Evolutionary conservation across 1,140 invertebrate genomes (phyloP).

Genomic region (Lucilia cuprina): DNA sequence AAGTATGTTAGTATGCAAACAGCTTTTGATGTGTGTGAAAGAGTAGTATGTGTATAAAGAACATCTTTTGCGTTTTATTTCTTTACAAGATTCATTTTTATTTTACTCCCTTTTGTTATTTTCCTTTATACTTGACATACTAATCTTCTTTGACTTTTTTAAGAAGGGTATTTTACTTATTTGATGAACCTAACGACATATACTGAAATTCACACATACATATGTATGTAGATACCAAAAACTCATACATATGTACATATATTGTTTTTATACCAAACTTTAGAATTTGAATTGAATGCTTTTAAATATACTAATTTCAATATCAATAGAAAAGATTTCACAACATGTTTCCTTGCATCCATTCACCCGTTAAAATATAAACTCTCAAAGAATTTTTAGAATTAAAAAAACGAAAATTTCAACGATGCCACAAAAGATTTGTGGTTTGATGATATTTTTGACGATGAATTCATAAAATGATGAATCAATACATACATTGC

Average conservation of each 20-base stretch:
- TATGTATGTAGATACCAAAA: neutral
- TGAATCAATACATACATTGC: too few species aligned
- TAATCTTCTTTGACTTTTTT: constrained; percentile 10
- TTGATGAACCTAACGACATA: neutral
- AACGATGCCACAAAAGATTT: too few species aligned
- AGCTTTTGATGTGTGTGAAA: neutral
- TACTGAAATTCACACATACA: neutral
- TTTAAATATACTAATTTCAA: neutral
- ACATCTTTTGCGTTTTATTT: neutral
- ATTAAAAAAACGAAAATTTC: too few species aligned
- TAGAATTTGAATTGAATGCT: neutral
- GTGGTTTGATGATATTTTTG: too few species aligned
- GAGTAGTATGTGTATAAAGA: neutral
- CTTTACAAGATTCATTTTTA: neutral
- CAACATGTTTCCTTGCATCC: neutral
- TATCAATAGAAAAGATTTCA: neutral
- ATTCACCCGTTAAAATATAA: too few species aligned
- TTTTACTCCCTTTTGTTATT: neutral
- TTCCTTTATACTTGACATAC: neutral
- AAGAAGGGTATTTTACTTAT: neutral
- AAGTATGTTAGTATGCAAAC: neutral
- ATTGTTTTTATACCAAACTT: neutral
- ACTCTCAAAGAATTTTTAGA: too few species aligned
- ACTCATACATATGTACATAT: neutral
- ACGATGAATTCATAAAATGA: too few species aligned